Evolutionary conservation across 1,140 invertebrate genomes (phyloP), one percentile per base, ranked within the genome.

Genomic region (Frieseomelitta varia): DNA sequence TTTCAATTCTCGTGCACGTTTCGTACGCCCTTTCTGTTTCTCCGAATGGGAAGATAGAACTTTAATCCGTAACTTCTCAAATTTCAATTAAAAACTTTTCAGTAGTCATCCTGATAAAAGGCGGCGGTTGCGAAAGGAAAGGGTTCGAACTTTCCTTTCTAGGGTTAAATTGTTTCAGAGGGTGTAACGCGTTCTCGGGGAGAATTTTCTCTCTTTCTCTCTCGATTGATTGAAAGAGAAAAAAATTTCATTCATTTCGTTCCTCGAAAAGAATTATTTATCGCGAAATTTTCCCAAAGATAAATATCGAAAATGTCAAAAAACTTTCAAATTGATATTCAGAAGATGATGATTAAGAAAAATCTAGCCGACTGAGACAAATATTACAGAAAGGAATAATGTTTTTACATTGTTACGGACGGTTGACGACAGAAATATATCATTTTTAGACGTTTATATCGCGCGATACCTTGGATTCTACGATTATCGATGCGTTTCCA

Each of bases 51-150:
- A 21, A 55, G 4, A 17, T 19, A 58, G 21, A 53, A 65, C 56
- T 67, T 74, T 65, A 74, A 81, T 65, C 79, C 8, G 47, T 19
- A 63, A 81, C 79, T 27, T 75, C 15, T 55, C 61, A 39, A 82
- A 76, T 76, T 76, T 82, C 75, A 75, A 82, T 82, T 82, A 82
- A 76, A 82, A 76, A 82, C 72, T 82, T 82, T 34, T 19, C 0
- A 24, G 39, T 47, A 47, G 39, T 47, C 39, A 10, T 47, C 39
- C 39, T 11, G 39, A 27, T 14, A 61, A 75, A 68, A 56, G 61
- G 21, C 1, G 2, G 12, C 1, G n/a, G n/a, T 21, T 21, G 61
- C 21, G 12, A n/a, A 47, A 34, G 11, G 53, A 47, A 75, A 67
- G 30, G 80, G 24, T 27, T 73, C 6, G 14, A 47, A 65, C 0